Evolutionary conservation across 2,888 invertebrate species (phyloP).

Genomic region (Caradrina clavipalpis): DNA sequence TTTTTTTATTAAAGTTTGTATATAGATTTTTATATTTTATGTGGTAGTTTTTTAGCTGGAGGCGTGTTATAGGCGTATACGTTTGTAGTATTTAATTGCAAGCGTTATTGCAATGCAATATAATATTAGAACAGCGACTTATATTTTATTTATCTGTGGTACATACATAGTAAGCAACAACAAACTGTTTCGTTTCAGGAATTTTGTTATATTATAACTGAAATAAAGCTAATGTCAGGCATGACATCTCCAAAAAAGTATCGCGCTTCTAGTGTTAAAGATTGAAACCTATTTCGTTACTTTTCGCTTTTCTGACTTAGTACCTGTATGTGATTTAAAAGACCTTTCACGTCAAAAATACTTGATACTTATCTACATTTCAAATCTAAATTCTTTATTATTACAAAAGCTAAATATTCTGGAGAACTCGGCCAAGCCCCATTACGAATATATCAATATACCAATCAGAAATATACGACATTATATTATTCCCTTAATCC

Average conservation of each 20-base stretch:
- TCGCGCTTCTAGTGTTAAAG: too few species aligned
- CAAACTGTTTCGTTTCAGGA: not conserved
- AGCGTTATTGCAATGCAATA: not conserved
- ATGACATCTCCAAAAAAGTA: not conserved
- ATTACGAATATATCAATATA: slow-evolving; percentile 53
- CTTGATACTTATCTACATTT: not conserved
- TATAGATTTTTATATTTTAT: slow-evolving; percentile 53
- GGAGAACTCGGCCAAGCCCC: slow-evolving; percentile 15
- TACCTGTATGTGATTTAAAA: too few species aligned
- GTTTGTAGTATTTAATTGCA: not conserved
- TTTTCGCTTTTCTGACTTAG: too few species aligned
- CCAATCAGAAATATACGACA: slow-evolving; percentile 62
- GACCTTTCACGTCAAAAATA: too few species aligned
- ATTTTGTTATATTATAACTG: not conserved
- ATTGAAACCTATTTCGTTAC: too few species aligned
- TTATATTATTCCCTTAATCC: slow-evolving; percentile 80
- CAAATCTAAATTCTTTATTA: not conserved
- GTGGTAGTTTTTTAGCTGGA: slow-evolving; percentile 74
- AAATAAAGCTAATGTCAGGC: too few species aligned
- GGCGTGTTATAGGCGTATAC: slow-evolving; percentile 70
- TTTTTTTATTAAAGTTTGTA: slow-evolving; percentile 76
- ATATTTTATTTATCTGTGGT: not conserved
- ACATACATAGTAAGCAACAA: not conserved
- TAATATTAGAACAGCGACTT: too few species aligned
- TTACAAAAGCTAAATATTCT: slow-evolving; percentile 10